These are phyloP conservation scores for Phaedon cochleariae DNA, from an alignment of 2,888 invertebrate genomes.

Conservation along the genomic window DNA sequence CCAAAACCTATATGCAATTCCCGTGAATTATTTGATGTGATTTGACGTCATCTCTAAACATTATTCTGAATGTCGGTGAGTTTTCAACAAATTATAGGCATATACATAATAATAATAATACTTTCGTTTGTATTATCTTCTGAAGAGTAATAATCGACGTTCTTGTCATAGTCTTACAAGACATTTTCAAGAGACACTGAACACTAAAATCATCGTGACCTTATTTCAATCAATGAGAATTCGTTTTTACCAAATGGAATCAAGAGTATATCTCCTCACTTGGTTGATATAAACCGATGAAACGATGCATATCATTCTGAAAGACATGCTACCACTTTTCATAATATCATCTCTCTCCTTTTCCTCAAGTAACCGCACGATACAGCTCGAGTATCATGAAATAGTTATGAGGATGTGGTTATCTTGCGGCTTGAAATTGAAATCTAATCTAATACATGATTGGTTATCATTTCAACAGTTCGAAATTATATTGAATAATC, in stretches of 20 bases:
- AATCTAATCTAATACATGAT: too few species aligned
- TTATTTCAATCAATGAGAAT: neutral
- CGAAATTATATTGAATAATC: too few species aligned
- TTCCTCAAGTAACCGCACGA: constrained; percentile 1
- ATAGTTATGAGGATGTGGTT: too few species aligned
- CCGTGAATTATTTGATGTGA: too few species aligned
- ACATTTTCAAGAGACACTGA: neutral
- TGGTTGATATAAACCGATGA: neutral
- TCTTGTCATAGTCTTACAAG: neutral
- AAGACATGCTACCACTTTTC: constrained; percentile 5
- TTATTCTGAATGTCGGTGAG: too few species aligned
- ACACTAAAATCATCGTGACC: neutral
- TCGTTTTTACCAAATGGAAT: neutral
- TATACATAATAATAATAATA: too few species aligned
- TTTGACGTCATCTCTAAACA: too few species aligned
- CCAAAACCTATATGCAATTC: too few species aligned
- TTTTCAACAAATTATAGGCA: too few species aligned
- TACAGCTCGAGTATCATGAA: neutral
- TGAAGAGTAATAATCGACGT: neutral
- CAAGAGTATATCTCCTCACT: neutral
- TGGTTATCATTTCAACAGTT: too few species aligned
- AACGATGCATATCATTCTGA: constrained; percentile 14
- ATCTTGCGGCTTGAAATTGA: too few species aligned
- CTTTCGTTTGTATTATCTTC: neutral
- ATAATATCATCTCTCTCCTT: neutral